A percentile compares a stretch with the other conserved stretches of the same genome.
These are phyloP conservation scores for Nyleta sp. DNA, from an alignment of 2,888 invertebrate species.

Conservation along the genomic window DNA sequence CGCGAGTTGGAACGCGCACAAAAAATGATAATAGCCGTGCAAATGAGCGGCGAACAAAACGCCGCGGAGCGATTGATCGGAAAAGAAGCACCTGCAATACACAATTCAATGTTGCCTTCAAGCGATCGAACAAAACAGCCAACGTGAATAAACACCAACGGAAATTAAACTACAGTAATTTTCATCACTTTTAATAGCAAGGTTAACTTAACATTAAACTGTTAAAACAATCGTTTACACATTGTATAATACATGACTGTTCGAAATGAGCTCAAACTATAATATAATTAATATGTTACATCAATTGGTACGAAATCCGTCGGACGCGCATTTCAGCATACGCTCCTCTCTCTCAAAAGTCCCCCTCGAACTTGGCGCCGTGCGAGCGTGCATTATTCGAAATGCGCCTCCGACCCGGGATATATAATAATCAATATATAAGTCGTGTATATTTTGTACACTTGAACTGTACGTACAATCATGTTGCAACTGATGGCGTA, in stretches of 20 bases:
- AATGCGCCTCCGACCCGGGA: constrained; percentile 34
- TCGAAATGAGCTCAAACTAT: constrained; percentile 30
- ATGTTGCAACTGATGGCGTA: constrained; percentile 52
- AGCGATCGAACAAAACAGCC: not conserved
- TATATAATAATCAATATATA: constrained; percentile 45
- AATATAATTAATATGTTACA: constrained; percentile 34
- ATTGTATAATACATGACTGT: constrained; percentile 32
- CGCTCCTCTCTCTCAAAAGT: too few relatives aligned
- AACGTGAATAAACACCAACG: constrained; percentile 25
- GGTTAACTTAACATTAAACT: constrained; percentile 43
- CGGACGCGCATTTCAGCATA: constrained; percentile 33
- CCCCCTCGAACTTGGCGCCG: too few relatives aligned
- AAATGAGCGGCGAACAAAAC: too few relatives aligned
- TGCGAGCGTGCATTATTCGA: too few relatives aligned
- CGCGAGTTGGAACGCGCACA: too few relatives aligned
- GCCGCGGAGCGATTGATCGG: too few relatives aligned
- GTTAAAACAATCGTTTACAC: constrained; percentile 31
- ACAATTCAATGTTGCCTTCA: constrained; percentile 35
- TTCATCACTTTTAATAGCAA: constrained; percentile 30
- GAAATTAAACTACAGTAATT: constrained; percentile 32
- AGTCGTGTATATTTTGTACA: constrained; percentile 50
- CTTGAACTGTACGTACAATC: constrained; percentile 60
- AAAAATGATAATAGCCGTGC: too few relatives aligned
- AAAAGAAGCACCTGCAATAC: constrained; percentile 48
- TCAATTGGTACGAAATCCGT: constrained; percentile 42